phyloP scores from a whole-genome alignment of 2,113 vertebrate species.

The Oryzias curvinotus region DNA sequence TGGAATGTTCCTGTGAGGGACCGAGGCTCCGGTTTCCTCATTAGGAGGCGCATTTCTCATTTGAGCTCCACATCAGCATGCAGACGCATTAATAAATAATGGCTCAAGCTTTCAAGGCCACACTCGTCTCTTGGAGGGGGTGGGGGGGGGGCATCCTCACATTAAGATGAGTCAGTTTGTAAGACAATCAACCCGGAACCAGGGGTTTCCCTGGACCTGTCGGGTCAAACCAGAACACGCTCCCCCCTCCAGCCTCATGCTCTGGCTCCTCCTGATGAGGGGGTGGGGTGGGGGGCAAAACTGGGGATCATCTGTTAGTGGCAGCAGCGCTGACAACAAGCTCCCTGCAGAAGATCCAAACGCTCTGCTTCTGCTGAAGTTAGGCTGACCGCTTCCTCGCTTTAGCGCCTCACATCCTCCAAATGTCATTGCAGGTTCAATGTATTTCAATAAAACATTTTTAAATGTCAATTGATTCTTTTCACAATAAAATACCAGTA shows the following conservation, averaged over 20 bases:
- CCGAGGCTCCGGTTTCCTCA: conserved; percentile 37
- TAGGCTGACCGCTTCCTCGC: no score
- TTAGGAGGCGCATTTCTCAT: conserved; percentile 51
- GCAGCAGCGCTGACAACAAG: conserved; percentile 7
- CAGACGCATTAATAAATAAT: conserved; percentile 72
- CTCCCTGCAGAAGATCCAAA: no score
- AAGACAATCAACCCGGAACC: background rate
- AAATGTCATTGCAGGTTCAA: no score
- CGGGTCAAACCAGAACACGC: background rate
- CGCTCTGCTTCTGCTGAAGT: no score
- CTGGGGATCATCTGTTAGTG: conserved; percentile 70
- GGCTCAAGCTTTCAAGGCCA: conserved; percentile 57
- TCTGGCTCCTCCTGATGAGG: no score
- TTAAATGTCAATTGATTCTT: no score
- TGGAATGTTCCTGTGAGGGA: conserved; percentile 19
- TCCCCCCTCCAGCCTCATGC: no score
- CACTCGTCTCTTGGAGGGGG: conserved; percentile 13
- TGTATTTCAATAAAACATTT: no score
- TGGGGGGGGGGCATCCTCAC: conserved; percentile 9
- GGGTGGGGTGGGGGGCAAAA: conserved; percentile 55
- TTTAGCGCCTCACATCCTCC: no score
- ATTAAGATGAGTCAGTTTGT: conserved; percentile 32
- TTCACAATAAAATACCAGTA: no score
- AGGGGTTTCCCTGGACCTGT: background rate
- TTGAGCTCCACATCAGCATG: conserved; percentile 61